Base-by-base conservation (phyloP, 2,797 vertebrate species). In the Periparus ater region DNA sequence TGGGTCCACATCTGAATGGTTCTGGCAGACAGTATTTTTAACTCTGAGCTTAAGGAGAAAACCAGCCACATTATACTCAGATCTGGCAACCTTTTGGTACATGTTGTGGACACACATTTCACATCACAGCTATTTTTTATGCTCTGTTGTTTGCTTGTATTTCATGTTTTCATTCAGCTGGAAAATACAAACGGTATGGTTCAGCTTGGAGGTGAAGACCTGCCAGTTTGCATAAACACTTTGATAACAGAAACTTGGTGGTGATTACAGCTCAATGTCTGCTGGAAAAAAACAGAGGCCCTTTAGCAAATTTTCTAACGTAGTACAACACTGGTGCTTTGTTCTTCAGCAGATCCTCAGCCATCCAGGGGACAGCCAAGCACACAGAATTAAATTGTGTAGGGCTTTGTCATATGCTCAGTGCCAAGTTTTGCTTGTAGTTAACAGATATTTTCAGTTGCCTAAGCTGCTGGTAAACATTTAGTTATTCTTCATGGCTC, bases 221-320 rank as follows among this genome's bases (percentile, higher is more conserved):
- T 97, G 97, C 97, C 97, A 97, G 95, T 96, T 94, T 97, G 84
- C 91, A 95, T 97, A 97, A 97, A 97, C 93, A 97, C 95, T 97
- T 96, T 92, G 95, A 97, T 95, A 97, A 94, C 71, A 94, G 96
- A 95, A 77, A 97, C 86, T 96, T 89, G 92, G 96, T 97, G 80
- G 79, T 86, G 97, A 97, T 96, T 97, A 96, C 93, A 91, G 96
- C 65, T 96, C 7, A 13, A 38, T 80, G 95, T 96, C 91, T 93
- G 74, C 57, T 76, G 85, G 75, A 77, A 76, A 70, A 79, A 90
- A 81, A 4, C 30, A 76, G n/a, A 80, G 86, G 30, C 20, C 50
- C 82, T 89, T 84, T 32, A 91, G 92, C 79, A 95, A 95, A 76
- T 82, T 89, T 83, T 77, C 54, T 88, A 66, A 53, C 2, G 2